Base-by-base conservation (phyloP, 1,140 invertebrate species). In the Acromyrmex echinatior region DNA sequence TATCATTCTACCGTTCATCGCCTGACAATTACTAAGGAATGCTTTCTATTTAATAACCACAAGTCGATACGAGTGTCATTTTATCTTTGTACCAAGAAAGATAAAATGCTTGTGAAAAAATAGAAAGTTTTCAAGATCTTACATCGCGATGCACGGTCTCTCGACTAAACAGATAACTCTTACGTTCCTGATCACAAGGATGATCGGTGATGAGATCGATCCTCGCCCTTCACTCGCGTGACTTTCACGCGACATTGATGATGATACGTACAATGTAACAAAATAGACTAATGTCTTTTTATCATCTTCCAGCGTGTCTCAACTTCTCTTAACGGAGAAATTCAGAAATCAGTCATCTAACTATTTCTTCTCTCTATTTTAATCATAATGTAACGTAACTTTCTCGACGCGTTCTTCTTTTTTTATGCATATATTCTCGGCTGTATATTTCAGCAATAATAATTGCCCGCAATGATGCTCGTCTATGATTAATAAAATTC, bases 241-340 rank as follows among this genome's bases (percentile, higher is more conserved):
- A 68, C 3, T 45, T 5, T 25, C 25, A 25, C 49, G 65, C 49
- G 31, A 70, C 16, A 3, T n/a, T 25, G 14, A 39, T 18, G 31
- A 25, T 39, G n/a, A 4, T 18, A 53, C 71, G n/a, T 62, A 45
- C 56, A 65, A 28, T 28, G 28, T 78, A 49, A 31, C 62, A 79
- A 79, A 79, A 35, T 66, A 49, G 25, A 79, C 39, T 51, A n/a
- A 49, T 70, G 21, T 70, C 66, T 70, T 45, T 68, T 39, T 39
- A 21, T 39, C 5, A 45, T 78, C 12, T 78, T 45, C 28, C 21
- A 63, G 25, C 51, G 28, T 25, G 12, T 14, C 16, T 28, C 25
- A 35, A 78, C 5, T 3, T 10, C 7, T 63, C n/a, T 78, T 18
- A 4, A 31, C 35, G 5, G 39, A 18, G 25, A 78, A 25, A 31